Percentiles rank a stretch among this genome's conserved stretches.
These are phyloP conservation scores for Plotosus lineatus DNA, from an alignment of 2,113 vertebrate genomes.

Conservation along the genomic window DNA sequence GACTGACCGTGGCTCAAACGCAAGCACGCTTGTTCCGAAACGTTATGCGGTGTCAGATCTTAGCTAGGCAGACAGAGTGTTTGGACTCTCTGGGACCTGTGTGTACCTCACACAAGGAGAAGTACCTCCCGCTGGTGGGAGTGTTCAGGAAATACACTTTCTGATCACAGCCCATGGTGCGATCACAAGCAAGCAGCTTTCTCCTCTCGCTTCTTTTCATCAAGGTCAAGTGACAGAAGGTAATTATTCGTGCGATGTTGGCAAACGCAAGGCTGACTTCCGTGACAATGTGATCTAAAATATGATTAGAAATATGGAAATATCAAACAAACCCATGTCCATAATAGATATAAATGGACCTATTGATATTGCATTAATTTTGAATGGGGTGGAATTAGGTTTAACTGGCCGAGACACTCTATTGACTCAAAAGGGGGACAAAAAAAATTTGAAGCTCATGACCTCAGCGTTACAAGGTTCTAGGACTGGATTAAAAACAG, in stretches of 20 bases:
- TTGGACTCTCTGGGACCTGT: neutral
- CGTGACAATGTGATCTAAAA: constrained; percentile 35
- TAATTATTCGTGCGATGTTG: constrained; percentile 24
- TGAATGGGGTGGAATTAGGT: constrained; percentile 6
- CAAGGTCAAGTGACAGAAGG: constrained; percentile 51
- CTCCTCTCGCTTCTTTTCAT: constrained; percentile 33
- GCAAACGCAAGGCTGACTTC: constrained; percentile 26
- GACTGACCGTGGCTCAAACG: constrained; percentile 12
- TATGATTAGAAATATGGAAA: constrained; percentile 7
- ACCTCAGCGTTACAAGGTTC: neutral
- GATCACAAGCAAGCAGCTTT: constrained; percentile 27
- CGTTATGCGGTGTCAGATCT: neutral
- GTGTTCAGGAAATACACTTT: constrained; percentile 35
- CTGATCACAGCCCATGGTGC: constrained; percentile 43
- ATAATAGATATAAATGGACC: neutral
- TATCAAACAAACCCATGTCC: constrained; percentile 19
- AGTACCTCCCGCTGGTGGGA: constrained; percentile 42
- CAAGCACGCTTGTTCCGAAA: neutral
- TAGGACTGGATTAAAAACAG: neutral
- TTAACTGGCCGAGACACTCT: constrained; percentile 8
- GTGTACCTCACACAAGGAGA: constrained; percentile 30
- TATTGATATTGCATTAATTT: constrained; percentile 23
- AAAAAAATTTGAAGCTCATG: neutral
- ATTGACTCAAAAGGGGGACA: neutral
- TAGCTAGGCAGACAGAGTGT: constrained; percentile 20